These are phyloP conservation scores for Drosophila merina DNA, from an alignment of 2,888 invertebrate species.

Conservation along the genomic window DNA sequence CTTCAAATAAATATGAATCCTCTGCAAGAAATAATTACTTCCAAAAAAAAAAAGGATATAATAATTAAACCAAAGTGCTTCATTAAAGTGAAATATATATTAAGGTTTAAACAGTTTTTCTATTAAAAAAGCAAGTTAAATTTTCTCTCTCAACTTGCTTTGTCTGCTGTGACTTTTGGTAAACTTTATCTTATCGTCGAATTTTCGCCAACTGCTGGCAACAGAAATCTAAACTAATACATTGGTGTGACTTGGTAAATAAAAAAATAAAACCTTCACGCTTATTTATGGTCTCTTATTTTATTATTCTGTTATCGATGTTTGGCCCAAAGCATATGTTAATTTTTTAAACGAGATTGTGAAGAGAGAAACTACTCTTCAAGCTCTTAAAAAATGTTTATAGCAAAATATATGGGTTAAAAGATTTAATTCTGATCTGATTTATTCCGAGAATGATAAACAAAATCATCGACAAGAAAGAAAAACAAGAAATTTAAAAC, in stretches of 20 bases:
- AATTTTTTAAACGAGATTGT: background rate
- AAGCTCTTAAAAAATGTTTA: no score
- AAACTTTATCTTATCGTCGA: slow-evolving; percentile 61
- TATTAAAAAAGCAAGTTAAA: background rate
- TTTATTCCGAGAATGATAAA: no score
- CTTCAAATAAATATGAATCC: background rate
- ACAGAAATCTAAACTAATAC: slow-evolving; percentile 32
- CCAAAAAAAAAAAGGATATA: background rate
- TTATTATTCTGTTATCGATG: slow-evolving; percentile 18
- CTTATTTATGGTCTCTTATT: slow-evolving; percentile 29
- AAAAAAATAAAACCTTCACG: slow-evolving; percentile 30
- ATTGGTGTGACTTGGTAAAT: slow-evolving; percentile 6
- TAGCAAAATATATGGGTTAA: no score
- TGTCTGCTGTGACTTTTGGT: slow-evolving; percentile 27
- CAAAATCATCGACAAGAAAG: no score
- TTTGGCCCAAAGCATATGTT: slow-evolving; percentile 12
- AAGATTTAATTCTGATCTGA: no score
- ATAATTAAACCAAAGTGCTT: background rate
- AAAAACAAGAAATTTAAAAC: no score
- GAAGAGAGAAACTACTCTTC: background rate
- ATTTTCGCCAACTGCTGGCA: slow-evolving; percentile 36
- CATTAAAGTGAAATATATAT: background rate
- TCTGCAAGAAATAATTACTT: background rate
- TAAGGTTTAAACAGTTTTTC: background rate
- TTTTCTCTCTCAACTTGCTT: slow-evolving; percentile 6